Conservation (phyloP, 2,797 vertebrate species). For the Trachurus trachurus region DNA sequence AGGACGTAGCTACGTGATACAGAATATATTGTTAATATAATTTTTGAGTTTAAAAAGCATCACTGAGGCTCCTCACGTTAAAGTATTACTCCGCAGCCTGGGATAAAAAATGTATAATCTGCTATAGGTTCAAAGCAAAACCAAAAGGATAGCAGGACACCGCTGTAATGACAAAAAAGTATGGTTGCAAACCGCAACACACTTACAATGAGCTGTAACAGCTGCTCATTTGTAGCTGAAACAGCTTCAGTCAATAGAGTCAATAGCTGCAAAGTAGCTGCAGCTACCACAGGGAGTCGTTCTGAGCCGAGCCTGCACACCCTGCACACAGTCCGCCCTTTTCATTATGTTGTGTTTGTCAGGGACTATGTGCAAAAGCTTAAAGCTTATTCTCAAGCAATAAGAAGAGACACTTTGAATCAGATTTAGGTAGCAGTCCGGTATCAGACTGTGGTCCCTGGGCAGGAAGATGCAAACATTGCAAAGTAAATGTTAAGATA, state of each 20-base stretch:
- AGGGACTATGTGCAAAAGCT: slow-evolving; percentile 2
- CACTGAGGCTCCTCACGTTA: not conserved
- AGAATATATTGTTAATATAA: not conserved
- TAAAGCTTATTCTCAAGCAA: not conserved
- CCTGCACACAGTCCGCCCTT: not conserved
- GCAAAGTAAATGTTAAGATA: slow-evolving; percentile 32
- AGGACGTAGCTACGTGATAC: not conserved
- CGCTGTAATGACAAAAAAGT: slow-evolving; percentile 6
- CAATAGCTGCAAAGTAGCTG: slow-evolving; percentile 37
- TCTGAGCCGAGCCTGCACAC: not conserved
- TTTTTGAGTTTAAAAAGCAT: not conserved
- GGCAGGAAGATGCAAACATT: not conserved
- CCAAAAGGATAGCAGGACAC: not conserved
- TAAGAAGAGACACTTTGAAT: not conserved
- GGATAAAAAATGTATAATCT: not conserved
- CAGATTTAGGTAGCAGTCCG: slow-evolving; percentile 5
- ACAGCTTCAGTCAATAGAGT: slow-evolving; percentile 33
- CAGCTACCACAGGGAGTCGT: slow-evolving; percentile 42
- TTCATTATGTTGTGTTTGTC: slow-evolving; percentile 30
- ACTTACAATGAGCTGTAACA: slow-evolving; percentile 1
- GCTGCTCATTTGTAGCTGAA: slow-evolving; percentile 45
- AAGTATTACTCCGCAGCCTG: not conserved
- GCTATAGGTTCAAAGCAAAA: not conserved
- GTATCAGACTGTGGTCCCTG: slow-evolving; percentile 2
- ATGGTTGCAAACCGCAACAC: slow-evolving; percentile 4